Evolutionary conservation across 2,797 vertebrate species (phyloP), one percentile per base, ranked within the genome.

Genomic region (Enteromius mattozi): DNA sequence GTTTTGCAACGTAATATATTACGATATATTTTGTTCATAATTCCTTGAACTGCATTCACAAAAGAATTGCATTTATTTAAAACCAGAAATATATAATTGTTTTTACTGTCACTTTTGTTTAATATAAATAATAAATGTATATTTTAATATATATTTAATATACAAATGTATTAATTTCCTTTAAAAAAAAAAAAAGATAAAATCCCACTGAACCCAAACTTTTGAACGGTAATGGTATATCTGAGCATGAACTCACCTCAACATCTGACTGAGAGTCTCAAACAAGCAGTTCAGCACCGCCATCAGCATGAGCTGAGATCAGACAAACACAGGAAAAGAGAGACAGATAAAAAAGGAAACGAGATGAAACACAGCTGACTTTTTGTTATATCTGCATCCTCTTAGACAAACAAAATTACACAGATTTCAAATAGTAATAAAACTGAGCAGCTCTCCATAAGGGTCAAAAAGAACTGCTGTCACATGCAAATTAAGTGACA

Each of bases 211-310:
- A 71, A 16, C 6, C 13, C 42, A 37, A 21, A n/a, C 2, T 56
- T n/a, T 56, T 54, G 4, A 54, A 56, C 0, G 0, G 5, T 35
- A 37, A 2, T 13, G 2, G 2, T 14, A 54, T 69, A 47, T 65
- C 1, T 9, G 16, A 81, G 63, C 1, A n/a, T 9, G 35, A 74
- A 89, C 84, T 10, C 87, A 96, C 95, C 94, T 94, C 87, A 96
- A 91, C 86, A 96, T 94, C 87, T 94, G 94, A 89, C 86, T 95
- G 88, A 96, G 92, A 14, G 94, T 93, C 35, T 96, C 95, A 85
- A 95, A 96, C 77, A 96, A 83, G 87, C 95, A 96, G 90, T 91
- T 95, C 75, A 96, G 90, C 3, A 96, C 95, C 0, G 94, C 93
- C 95, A 96, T 95, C 90, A 96, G 88, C 95, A 96, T 96, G 85